phyloP scores from a whole-genome alignment of 2,888 invertebrate genomes.

The Trichogramma evanescens region DNA sequence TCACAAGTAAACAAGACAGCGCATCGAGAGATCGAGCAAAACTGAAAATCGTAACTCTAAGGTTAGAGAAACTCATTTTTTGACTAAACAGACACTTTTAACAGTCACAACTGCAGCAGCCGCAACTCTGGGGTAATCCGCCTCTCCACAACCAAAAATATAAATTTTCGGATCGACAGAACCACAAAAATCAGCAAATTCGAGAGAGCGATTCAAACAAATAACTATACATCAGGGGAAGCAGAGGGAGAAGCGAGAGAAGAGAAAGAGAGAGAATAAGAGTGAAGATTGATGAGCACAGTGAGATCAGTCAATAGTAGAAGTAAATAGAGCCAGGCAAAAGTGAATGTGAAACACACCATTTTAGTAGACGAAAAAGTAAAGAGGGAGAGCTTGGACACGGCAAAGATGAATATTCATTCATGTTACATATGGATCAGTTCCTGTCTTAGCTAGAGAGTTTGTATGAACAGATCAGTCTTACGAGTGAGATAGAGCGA shows the following conservation, averaged over 20 bases:
- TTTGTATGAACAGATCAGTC: neutral
- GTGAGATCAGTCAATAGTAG: constrained; percentile 6
- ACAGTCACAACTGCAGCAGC: too few species aligned
- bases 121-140: too few species aligned
- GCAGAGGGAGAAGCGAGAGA: neutral
- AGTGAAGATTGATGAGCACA: constrained; percentile 9
- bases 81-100: too few species aligned
- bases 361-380: neutral
- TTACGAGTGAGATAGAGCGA: too few species aligned
- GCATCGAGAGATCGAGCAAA: too few species aligned
- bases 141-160: too few species aligned
- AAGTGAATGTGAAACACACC: constrained; percentile 1
- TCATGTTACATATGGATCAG: constrained; percentile 47
- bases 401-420: constrained; percentile 45
- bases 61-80: too few species aligned
- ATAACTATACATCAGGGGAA: neutral
- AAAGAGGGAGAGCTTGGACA: constrained; percentile 19
- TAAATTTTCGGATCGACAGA: too few species aligned
- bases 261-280: neutral
- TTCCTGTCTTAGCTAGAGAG: constrained; percentile 28
- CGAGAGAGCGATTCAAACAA: too few species aligned
- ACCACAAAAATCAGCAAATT: too few species aligned
- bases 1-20: too few species aligned
- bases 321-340: constrained; percentile 13
- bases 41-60: too few species aligned